Conservation (phyloP, 2,797 vertebrate species). For the Rhincodon typus region DNA sequence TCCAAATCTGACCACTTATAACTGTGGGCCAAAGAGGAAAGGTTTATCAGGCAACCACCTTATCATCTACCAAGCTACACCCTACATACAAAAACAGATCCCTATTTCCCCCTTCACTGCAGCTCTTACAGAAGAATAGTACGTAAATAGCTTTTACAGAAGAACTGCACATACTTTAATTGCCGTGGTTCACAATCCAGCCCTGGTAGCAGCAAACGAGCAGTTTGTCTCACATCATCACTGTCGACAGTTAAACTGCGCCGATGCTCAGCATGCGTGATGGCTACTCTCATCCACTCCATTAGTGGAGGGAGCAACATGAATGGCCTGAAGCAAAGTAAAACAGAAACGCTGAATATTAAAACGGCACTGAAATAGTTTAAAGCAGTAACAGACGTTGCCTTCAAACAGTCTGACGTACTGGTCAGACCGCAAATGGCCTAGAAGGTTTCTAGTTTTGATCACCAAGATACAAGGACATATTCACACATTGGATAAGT, state of each 20-base stretch:
- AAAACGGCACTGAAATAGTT: not conserved
- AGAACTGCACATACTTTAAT: conserved; percentile 69
- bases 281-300: conserved; percentile 97
- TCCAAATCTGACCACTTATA: not conserved
- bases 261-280: conserved; percentile 90
- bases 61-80: not conserved
- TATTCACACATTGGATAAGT: not conserved
- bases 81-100: too few species aligned
- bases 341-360: not conserved
- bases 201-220: conserved; percentile 82
- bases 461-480: not conserved
- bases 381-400: not conserved
- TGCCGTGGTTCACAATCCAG: conserved; percentile 94
- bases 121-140: not conserved
- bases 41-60: too few species aligned
- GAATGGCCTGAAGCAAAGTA: conserved; percentile 69
- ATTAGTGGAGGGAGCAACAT: conserved; percentile 88
- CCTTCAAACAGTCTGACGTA: not conserved
- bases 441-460: not conserved
- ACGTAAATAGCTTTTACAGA: not conserved
- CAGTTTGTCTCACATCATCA: conserved; percentile 86
- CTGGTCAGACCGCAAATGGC: not conserved
- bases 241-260: conserved; percentile 88
- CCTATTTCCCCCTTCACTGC: too few species aligned
- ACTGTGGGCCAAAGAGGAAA: not conserved